Conservation (phyloP, 2,888 invertebrate genomes). For the Epicampocera succincta region DNA sequence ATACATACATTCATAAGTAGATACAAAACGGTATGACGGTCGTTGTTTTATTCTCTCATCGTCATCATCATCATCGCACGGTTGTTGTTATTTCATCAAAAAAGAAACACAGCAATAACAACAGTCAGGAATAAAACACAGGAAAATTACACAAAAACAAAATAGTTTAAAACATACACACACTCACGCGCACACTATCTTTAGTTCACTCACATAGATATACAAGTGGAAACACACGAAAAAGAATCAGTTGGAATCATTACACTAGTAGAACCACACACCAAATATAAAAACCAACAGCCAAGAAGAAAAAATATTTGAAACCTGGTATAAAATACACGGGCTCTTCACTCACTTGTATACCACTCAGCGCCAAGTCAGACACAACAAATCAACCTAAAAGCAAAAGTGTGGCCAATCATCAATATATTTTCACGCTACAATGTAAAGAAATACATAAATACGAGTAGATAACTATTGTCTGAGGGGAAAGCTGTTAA, state of each 20-base stretch:
- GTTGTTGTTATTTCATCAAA: constrained; percentile 70
- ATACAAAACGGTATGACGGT: constrained; percentile 63
- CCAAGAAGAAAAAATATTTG: constrained; percentile 15
- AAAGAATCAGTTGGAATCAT: constrained; percentile 48
- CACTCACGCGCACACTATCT: constrained; percentile 52
- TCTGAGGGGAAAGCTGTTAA: too few relatives aligned
- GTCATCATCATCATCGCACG: constrained; percentile 70
- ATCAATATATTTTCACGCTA: neutral
- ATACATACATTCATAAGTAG: constrained; percentile 10
- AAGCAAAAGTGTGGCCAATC: constrained; percentile 22
- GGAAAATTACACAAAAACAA: constrained; percentile 43
- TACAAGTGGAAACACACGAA: constrained; percentile 50
- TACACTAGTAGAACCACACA: constrained; percentile 11
- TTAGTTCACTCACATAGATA: constrained; percentile 37
- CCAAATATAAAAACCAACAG: constrained; percentile 29
- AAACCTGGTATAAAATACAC: constrained; percentile 26
- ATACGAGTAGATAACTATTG: neutral
- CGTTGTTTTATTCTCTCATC: constrained; percentile 67
- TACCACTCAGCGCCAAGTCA: constrained; percentile 52
- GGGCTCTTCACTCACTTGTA: constrained; percentile 40
- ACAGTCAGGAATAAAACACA: constrained; percentile 74
- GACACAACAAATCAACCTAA: constrained; percentile 46
- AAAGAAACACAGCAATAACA: constrained; percentile 69
- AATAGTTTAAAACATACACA: constrained; percentile 27
- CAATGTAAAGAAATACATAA: neutral